A percentile compares a stretch with the other conserved stretches of the same genome.
These are phyloP conservation scores for Microcebus murinus DNA, from an alignment of 2,113 vertebrate genomes.

Conservation along the genomic window DNA sequence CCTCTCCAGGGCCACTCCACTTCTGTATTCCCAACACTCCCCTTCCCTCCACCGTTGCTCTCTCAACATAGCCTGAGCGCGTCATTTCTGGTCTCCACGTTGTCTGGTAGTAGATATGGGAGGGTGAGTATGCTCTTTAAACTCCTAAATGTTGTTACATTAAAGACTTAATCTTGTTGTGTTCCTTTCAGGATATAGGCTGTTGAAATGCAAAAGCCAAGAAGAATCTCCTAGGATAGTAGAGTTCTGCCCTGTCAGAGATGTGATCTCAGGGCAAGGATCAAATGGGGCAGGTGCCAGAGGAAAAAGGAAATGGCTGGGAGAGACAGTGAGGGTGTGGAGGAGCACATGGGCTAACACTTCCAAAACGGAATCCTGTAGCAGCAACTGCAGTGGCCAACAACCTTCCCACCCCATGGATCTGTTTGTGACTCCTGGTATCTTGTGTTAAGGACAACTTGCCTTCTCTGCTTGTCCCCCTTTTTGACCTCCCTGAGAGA, in stretches of 20 bases:
- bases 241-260: not conserved
- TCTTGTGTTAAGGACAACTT: not conserved
- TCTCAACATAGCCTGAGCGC: not conserved
- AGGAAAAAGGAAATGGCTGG: not conserved
- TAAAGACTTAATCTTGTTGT: not conserved
- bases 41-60: not conserved
- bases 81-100: not conserved
- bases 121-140: not conserved
- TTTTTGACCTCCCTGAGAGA: not conserved
- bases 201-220: not conserved
- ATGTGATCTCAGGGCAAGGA: not conserved
- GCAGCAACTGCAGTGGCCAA: not conserved
- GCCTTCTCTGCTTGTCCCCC: not conserved
- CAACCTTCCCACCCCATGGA: not conserved
- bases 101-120: not conserved
- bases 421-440: not conserved
- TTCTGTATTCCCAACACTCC: rapidly evolving
- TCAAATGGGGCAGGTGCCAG: not conserved
- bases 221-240: not conserved
- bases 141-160: not conserved
- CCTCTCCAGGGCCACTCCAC: not conserved
- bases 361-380: not conserved
- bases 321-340: not conserved
- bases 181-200: not conserved
- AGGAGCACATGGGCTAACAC: not conserved